Evolutionary conservation across 2,888 invertebrate genomes (phyloP).

Genomic region (Eustalomyia histrio): DNA sequence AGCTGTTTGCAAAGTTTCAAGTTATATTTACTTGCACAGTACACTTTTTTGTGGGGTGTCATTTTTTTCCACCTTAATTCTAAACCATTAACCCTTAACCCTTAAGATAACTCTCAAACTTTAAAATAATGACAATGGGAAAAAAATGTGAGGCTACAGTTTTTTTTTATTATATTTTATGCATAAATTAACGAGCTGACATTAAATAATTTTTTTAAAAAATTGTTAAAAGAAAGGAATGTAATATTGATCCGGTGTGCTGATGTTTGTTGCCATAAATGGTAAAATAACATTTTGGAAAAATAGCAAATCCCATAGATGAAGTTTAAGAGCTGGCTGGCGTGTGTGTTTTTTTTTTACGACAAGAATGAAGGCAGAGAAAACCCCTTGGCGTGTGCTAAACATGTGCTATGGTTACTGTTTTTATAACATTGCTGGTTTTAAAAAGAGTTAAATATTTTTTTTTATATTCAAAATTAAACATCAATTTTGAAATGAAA

Average conservation of each 20-base stretch:
- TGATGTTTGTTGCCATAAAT: conserved; percentile 33
- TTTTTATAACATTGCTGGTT: conserved; percentile 10
- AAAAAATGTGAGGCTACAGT: conserved; percentile 42
- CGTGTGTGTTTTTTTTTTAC: conserved; percentile 6
- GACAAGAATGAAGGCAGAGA: background rate
- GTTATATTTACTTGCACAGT: background rate
- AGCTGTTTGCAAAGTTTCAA: conserved; percentile 43
- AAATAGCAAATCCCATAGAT: conserved; percentile 8
- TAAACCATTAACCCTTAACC: conserved; percentile 45
- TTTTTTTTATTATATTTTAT: conserved; percentile 40
- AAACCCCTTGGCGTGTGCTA: conserved; percentile 58
- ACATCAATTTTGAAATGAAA: conserved; percentile 47
- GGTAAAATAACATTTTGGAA: background rate
- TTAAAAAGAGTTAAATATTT: conserved; percentile 59
- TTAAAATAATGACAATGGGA: background rate
- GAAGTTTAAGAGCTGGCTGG: conserved; percentile 9
- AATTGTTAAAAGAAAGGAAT: conserved; percentile 28
- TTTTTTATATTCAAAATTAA: conserved; percentile 49
- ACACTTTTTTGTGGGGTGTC: conserved; percentile 54
- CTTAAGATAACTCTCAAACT: conserved; percentile 52
- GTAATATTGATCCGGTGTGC: conserved; percentile 45
- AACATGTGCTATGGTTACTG: conserved; percentile 57
- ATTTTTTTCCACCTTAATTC: conserved; percentile 54
- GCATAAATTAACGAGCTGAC: conserved; percentile 64
- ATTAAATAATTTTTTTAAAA: conserved; percentile 57